Conservation (phyloP, 2,113 vertebrate species). For the Macrotus californicus region DNA sequence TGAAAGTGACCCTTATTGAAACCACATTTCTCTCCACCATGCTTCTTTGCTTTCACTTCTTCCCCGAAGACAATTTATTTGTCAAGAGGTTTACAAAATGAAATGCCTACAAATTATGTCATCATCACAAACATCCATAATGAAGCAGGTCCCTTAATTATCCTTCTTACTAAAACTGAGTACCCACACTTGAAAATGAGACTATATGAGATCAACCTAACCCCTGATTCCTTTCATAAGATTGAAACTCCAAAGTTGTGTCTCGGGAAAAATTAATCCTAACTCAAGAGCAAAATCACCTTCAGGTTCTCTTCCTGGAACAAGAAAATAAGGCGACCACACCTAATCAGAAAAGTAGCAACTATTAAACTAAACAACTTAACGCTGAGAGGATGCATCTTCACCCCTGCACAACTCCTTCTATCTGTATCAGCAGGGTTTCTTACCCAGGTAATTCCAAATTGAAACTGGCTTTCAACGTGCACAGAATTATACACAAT, state of each 20-base stretch:
- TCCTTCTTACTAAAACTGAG: neutral
- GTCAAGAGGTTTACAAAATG: slow-evolving; percentile 27
- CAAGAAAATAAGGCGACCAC: neutral
- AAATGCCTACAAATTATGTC: slow-evolving; percentile 40
- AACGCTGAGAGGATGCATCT: neutral
- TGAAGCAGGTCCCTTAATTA: slow-evolving; percentile 25
- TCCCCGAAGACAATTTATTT: neutral
- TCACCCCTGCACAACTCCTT: neutral
- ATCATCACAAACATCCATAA: slow-evolving; percentile 38
- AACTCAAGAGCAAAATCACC: neutral
- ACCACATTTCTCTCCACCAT: neutral
- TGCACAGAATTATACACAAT: neutral
- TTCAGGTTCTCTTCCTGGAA: neutral
- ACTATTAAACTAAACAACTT: neutral
- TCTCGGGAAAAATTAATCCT: neutral
- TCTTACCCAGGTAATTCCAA: neutral
- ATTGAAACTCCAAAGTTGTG: neutral
- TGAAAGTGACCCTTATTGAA: neutral
- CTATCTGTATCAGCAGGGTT: neutral
- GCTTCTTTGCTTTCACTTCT: slow-evolving; percentile 16
- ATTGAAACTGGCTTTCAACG: neutral
- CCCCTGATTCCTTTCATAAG: neutral
- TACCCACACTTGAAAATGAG: slow-evolving; percentile 18
- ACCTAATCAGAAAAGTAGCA: neutral
- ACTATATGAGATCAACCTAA: slow-evolving; percentile 20